Evolutionary conservation across 1,140 invertebrate species (phyloP), one percentile per base, ranked within the genome.

Genomic region (Zaprionus davidi): DNA sequence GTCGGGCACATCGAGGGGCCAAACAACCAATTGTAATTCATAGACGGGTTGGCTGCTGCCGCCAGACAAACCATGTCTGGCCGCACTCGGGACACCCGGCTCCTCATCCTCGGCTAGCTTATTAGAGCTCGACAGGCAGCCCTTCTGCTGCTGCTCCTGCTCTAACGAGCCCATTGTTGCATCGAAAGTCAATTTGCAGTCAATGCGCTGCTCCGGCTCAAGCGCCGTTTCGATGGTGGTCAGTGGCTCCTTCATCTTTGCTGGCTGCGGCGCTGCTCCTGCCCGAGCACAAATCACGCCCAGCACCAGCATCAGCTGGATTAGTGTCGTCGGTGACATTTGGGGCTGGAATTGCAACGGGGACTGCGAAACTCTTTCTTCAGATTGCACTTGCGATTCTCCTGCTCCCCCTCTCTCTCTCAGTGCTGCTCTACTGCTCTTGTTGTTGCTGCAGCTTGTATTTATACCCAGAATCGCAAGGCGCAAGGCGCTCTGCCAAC

Each of bases 21-120:
- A 91, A 79, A 90, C 90, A 79, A 85, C 84, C 90, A 91, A 79
- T 91, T 91, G 90, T 76, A 86, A 86, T 83, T 91, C 90, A 86
- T 91, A 91, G 77, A 91, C 59, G 58, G 88, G 88, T 80, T 91
- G 83, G 58, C 78, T 90, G 57, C 57, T 63, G 51, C 34, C 67
- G 55, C 34, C 58, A 58, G 79, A 46, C 80, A 73, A 71, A 56
- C 77, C 73, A 71, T 81, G 71, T 41, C 86, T 77, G 31, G 31
- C 31, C 31, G 9, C 31, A 34, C 31, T 34, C 31, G 31, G 31
- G 9, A 34, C 9, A 3, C 9, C 31, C 76, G 67, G 74, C 24
- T 56, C 56, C 46, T 20, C 53, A 2, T 17, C n/a, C n/a, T 46
- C 46, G 17, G 46, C 46, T 24, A 20, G 46, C 46, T 51, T 51